Evolutionary conservation across 2,888 invertebrate genomes (phyloP), one percentile per base, ranked within the genome.

Genomic region (Pyrochroa serraticornis): DNA sequence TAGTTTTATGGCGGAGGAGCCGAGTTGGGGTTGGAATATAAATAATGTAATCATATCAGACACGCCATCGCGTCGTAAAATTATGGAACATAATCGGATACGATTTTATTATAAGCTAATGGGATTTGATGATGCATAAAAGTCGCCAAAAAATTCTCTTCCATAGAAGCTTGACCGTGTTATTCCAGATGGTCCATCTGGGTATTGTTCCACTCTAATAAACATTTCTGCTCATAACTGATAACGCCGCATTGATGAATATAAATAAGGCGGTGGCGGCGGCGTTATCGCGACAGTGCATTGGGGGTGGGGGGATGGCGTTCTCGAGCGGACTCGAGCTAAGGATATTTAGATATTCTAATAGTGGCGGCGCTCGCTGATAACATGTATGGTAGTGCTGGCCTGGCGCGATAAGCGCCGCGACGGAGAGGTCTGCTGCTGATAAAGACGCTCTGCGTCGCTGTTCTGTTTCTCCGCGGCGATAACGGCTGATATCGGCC

Each of bases 331-430:
- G 71, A 70, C 70, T 68, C 65, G 68, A 72, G 70, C 73, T 73
- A 75, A 74, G 77, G 77, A 78, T 79, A 79, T 79, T 79, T 79
- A 79, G 79, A 79, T 79, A 79, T 79, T 79, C 78, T 79, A 79
- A 79, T 79, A 78, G 79, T 78, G 76, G 77, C 77, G 78, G 76
- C 76, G 75, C 69, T 68, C 65, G 67, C 77, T 73, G 78, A 78
- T 78, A 78, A 78, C 78, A 74, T 76, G 77, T 75, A 75, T 75
- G 74, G 71, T 73, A 74, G 75, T 75, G 77, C 77, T 78, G 77
- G 77, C 70, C 77, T 69, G 76, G 73, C 64, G 74, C 74, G 77
- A 77, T 77, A 77, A 78, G 77, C 74, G 76, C 71, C 74, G 72
- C 74, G 75, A 74, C 63, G 72, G 71, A 70, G 74, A 75, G 74